Base-by-base conservation (phyloP, 2,888 invertebrate species). In the Eugnorisma glareosa region DNA sequence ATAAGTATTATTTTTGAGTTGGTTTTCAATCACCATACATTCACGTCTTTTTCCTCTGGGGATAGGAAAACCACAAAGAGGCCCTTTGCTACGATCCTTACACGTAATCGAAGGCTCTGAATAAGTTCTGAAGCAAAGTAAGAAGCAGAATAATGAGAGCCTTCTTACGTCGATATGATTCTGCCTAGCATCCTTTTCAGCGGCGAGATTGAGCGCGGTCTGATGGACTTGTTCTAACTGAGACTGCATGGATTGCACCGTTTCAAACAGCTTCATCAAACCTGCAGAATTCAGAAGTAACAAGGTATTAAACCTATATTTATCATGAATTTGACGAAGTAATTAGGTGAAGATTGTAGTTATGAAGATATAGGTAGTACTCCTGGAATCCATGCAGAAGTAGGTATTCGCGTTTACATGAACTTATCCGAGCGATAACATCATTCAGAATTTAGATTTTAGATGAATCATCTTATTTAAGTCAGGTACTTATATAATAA, bases 131-230 rank as follows among this genome's bases (percentile, higher is more conserved):
- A 37, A 59, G 59, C 35, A 45, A 28, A 11, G 37, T 37, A 35
- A 21, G 45, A 37, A n/a, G 4, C 40, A 59, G 2, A 59, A 48
- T 40, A 74, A 51, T 11, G 40, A 57, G n/a, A 54, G 31, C 31
- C 18, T 77, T 7, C 28, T 90, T 91, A 97, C 97, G 85, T 97
- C 97, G 51, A 97, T 94, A 79, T 97, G 94, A 13, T 93, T 91
- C 75, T 97, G 97, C 31, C 97, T 94, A 70, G 96, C 96, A 43
- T 97, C 97, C 77, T 97, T 97, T 74, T 97, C 97, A 1, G 97
- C 96, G 24, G 97, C 93, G 31, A 98, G 90, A 83, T 96, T 96
- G 28, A 93, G 74, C 2, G 96, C 96, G 0, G 95, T 94, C 0
- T 95, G 93, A 84, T 96, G 94, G 0, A 96, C 95, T 77, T 94